These are phyloP conservation scores for Liopterus haemorrhoidalis DNA, from an alignment of 2,888 invertebrate genomes.

Conservation along the genomic window DNA sequence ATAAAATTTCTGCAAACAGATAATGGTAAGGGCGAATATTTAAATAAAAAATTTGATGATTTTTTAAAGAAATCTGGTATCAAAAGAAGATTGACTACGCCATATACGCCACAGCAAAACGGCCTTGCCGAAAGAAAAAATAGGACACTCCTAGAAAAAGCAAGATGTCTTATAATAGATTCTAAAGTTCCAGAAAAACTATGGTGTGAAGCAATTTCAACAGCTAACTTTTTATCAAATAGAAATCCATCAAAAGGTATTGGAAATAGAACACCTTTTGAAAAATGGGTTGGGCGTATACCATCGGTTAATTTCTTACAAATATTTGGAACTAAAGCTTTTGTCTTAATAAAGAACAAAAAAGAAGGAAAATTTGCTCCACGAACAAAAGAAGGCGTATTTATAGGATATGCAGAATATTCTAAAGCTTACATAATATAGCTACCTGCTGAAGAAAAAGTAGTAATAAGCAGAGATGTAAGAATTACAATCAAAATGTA, in stretches of 20 bases:
- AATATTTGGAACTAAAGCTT: conserved; percentile 1
- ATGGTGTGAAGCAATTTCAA: background rate
- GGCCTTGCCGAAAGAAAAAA: conserved; percentile 1
- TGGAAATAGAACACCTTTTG: background rate
- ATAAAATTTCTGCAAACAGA: conserved; percentile 1
- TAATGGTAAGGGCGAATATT: background rate
- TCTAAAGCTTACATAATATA: background rate
- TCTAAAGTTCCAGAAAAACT: background rate
- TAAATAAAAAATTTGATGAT: background rate
- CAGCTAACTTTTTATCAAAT: background rate
- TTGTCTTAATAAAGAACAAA: background rate
- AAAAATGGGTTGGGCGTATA: background rate
- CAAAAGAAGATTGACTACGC: background rate
- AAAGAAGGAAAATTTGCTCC: conserved; percentile 1
- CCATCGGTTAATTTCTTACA: background rate
- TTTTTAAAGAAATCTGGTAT: background rate
- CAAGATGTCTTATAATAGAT: background rate
- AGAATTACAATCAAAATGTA: background rate
- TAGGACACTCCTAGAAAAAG: background rate
- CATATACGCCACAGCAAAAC: background rate
- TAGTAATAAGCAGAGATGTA: background rate
- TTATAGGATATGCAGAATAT: background rate
- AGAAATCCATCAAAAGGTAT: background rate
- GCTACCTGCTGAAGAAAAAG: background rate
- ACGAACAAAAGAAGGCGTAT: background rate